A percentile compares a stretch with the other conserved stretches of the same genome.
Conservation (phyloP, 2,797 vertebrate species). For the Pangasius krempfi region DNA sequence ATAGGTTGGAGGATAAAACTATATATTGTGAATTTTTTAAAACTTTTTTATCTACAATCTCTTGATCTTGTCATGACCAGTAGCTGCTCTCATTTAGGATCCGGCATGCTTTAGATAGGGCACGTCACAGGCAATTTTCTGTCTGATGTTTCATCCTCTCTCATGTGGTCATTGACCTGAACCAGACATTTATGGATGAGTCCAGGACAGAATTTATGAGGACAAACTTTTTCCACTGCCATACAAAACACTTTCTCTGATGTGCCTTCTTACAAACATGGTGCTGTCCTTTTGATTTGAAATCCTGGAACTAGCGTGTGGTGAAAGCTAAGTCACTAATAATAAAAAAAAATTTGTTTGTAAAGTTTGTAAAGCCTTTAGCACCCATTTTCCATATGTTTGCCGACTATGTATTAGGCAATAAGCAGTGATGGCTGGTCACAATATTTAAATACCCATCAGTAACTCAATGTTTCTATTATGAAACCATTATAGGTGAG, state of each 20-base stretch:
- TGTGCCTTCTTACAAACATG: background rate
- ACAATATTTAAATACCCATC: background rate
- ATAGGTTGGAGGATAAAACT: background rate
- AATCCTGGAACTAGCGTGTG: background rate
- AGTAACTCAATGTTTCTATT: background rate
- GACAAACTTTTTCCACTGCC: background rate
- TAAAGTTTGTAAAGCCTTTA: background rate
- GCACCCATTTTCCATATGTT: background rate
- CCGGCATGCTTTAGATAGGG: background rate
- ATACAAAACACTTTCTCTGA: background rate
- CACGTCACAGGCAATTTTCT: conserved; percentile 14
- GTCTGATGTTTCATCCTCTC: conserved; percentile 9
- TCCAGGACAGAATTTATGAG: background rate
- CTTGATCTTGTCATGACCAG: background rate
- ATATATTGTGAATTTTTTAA: background rate
- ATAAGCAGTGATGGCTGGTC: background rate
- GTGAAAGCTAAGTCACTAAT: background rate
- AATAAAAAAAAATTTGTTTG: background rate
- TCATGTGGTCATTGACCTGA: conserved; percentile 16
- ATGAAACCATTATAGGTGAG: background rate
- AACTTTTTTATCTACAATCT: background rate
- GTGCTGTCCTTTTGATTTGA: background rate
- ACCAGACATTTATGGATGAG: conserved; percentile 7
- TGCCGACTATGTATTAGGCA: background rate
- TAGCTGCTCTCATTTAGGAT: background rate